phyloP scores from a whole-genome alignment of 2,888 invertebrate genomes.

The Liopterus haemorrhoidalis region DNA sequence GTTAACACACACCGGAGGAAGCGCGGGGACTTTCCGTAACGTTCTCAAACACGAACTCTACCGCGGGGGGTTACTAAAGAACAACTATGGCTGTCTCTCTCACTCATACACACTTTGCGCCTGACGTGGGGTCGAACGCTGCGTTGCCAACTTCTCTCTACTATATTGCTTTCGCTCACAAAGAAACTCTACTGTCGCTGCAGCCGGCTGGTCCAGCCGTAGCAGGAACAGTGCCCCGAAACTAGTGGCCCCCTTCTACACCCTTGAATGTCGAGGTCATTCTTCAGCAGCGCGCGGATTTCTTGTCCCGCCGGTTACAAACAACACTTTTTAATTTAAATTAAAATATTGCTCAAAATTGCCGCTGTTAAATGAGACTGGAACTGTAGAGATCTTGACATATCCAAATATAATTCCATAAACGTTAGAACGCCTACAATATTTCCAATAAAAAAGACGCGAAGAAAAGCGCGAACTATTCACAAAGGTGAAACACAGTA shows the following conservation, averaged over 20 bases:
- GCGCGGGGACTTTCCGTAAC: conserved; percentile 22
- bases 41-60: conserved; percentile 25
- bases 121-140: conserved; percentile 35
- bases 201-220: conserved; percentile 32
- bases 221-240: conserved; percentile 7
- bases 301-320: conserved; percentile 13
- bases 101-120: conserved; percentile 18
- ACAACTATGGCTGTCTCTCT: conserved; percentile 24
- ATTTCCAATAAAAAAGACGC: no score
- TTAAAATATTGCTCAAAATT: no score
- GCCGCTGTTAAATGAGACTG: no score
- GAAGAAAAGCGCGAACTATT: no score
- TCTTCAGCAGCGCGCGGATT: conserved; percentile 41
- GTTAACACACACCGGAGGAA: conserved; percentile 4
- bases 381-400: no score
- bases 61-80: conserved; percentile 29
- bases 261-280: conserved; percentile 50
- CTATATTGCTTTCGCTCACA: conserved; percentile 44
- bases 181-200: conserved; percentile 41
- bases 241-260: conserved; percentile 42
- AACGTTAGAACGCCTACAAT: no score
- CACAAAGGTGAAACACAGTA: no score
- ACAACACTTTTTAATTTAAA: no score
- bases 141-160: conserved; percentile 43
- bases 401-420: no score